These are phyloP conservation scores for Oncorhynchus tshawytscha DNA, from an alignment of 2,113 vertebrate genomes.

Conservation along the genomic window DNA sequence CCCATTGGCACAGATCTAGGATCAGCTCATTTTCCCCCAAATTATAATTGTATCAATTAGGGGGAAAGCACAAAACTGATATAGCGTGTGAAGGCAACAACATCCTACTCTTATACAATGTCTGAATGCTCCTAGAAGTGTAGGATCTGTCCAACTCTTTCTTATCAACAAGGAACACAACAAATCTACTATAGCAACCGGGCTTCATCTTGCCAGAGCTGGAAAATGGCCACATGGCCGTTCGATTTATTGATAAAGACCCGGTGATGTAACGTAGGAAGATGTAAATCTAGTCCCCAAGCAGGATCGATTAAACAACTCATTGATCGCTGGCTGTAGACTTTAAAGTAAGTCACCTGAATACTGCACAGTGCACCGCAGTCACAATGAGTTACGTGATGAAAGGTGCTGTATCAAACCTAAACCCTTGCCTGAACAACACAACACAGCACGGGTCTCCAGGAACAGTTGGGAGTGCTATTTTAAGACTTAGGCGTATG, in stretches of 20 bases:
- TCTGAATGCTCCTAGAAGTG: neutral
- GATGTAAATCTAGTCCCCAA: constrained; percentile 24
- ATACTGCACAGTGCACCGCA: no score
- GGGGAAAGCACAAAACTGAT: no score
- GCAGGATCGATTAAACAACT: neutral
- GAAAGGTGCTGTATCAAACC: no score
- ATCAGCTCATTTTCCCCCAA: neutral
- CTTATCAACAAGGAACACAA: neutral
- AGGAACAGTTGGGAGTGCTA: no score
- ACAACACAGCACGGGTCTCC: no score
- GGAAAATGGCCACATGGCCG: neutral
- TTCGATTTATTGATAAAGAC: constrained; percentile 19
- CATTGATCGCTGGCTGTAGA: constrained; percentile 6
- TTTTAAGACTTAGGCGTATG: no score
- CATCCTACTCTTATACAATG: no score
- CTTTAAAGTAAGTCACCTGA: neutral
- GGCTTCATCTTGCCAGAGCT: neutral
- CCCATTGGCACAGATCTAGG: neutral
- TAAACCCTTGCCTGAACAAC: no score
- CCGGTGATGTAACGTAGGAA: constrained; percentile 17
- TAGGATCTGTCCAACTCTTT: neutral
- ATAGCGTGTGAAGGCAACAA: no score
- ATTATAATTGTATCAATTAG: neutral
- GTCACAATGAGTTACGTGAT: no score
- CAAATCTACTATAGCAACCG: neutral